Percentiles rank a stretch among this genome's conserved stretches.
phyloP scores from a whole-genome alignment of 2,888 invertebrate genomes.

The Tribolium freemani region DNA sequence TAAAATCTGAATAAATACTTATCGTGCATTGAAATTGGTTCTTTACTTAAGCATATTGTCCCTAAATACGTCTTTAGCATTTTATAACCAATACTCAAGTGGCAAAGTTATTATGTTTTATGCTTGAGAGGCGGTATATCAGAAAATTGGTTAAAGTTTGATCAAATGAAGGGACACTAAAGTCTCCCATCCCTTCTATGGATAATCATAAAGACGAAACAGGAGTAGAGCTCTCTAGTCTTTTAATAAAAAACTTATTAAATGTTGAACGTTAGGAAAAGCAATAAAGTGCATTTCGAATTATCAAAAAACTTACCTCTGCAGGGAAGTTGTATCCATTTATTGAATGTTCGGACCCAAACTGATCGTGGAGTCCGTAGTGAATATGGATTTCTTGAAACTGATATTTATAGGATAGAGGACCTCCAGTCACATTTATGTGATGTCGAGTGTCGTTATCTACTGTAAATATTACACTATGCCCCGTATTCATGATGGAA shows the following conservation, averaged over 20 bases:
- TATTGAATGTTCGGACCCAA: constrained; percentile 97
- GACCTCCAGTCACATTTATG: constrained; percentile 96
- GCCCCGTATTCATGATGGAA: constrained; percentile 92
- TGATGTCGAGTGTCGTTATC: constrained; percentile 87
- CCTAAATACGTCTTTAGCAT: background rate
- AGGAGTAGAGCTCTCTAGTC: background rate
- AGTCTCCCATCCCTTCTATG: background rate
- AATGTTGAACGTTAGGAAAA: background rate
- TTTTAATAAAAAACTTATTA: background rate
- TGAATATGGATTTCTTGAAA: constrained; percentile 96
- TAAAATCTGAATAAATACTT: no score
- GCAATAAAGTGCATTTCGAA: background rate
- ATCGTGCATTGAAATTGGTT: background rate
- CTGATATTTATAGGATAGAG: constrained; percentile 94
- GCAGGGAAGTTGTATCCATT: constrained; percentile 97
- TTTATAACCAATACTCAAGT: background rate
- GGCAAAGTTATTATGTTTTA: background rate
- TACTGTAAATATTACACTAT: constrained; percentile 92
- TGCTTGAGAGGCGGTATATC: background rate
- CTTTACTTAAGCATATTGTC: background rate
- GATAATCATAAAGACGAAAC: background rate
- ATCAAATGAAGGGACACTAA: background rate
- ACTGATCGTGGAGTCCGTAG: constrained; percentile 91
- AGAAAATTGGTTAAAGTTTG: background rate
- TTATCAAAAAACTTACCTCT: constrained; percentile 79